Conservation (phyloP, 37 sponge, comb jelly and placozoan species). For the Axinella damicornis region DNA sequence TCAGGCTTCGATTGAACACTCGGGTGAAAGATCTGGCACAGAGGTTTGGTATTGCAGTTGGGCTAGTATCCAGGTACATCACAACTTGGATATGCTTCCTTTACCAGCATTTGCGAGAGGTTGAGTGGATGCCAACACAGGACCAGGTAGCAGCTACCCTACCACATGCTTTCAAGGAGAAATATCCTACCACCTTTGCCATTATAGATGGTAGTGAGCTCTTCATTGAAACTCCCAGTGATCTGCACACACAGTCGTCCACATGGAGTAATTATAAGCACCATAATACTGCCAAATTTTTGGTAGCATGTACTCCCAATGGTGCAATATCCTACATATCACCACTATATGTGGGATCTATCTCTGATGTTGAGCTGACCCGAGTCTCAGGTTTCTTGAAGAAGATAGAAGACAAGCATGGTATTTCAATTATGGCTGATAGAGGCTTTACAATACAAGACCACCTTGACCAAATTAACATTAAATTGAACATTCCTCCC, state of each 20-base stretch:
- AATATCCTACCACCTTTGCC: conserved; percentile 41
- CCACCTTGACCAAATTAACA: conserved; percentile 22
- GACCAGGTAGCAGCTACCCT: conserved; percentile 31
- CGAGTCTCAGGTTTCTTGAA: conserved; percentile 29
- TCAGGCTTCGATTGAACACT: conserved; percentile 8
- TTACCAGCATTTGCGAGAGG: conserved; percentile 16
- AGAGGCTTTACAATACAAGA: conserved; percentile 73
- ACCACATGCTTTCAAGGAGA: conserved; percentile 27
- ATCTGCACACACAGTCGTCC: conserved; percentile 39
- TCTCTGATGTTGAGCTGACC: conserved; percentile 12
- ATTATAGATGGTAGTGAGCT: conserved; percentile 57
- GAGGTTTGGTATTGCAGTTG: conserved; percentile 35
- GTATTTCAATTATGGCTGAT: conserved; percentile 65
- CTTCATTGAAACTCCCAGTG: conserved; percentile 42
- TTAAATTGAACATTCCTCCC: conserved; percentile 69
- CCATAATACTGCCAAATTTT: conserved; percentile 57
- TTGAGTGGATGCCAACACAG: conserved; percentile 33
- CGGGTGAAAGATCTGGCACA: conserved; percentile 10
- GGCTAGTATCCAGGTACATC: conserved; percentile 13
- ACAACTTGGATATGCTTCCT: conserved; percentile 42
- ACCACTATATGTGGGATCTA: conserved; percentile 52
- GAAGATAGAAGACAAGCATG: conserved; percentile 35
- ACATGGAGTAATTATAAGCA: conserved; percentile 66
- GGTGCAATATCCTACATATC: conserved; percentile 35
- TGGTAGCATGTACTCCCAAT: conserved; percentile 51